Evolutionary conservation across 2,797 vertebrate genomes (phyloP).

Genomic region (Atherinosoma microstoma): DNA sequence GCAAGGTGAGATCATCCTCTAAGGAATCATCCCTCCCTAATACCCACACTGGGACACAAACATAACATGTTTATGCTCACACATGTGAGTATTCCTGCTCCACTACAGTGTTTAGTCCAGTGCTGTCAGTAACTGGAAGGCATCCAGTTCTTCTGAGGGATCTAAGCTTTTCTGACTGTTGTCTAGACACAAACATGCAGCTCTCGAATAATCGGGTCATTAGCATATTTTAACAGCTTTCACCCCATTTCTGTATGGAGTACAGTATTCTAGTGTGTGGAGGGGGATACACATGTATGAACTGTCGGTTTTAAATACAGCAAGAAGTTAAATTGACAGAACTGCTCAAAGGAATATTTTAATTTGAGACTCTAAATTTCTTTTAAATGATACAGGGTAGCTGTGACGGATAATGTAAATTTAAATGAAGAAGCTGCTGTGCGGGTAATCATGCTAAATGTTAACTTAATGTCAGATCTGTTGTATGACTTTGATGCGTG

Average conservation of each 20-base stretch:
- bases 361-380: neutral
- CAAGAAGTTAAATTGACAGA: slow-evolving; percentile 18
- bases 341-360: neutral
- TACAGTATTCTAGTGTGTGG: slow-evolving; percentile 24
- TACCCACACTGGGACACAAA: slow-evolving; percentile 54
- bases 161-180: slow-evolving; percentile 59
- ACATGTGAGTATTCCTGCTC: slow-evolving; percentile 10
- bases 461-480: slow-evolving; percentile 40
- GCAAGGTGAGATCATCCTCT: slow-evolving; percentile 65
- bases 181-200: slow-evolving; percentile 66
- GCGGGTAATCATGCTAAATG: slow-evolving; percentile 30
- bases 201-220: slow-evolving; percentile 75
- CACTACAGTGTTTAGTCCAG: slow-evolving; percentile 31
- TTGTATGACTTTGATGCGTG: slow-evolving; percentile 20
- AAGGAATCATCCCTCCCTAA: slow-evolving; percentile 59
- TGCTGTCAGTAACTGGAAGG: slow-evolving; percentile 68
- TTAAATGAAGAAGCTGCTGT: slow-evolving; percentile 10
- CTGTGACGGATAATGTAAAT: slow-evolving; percentile 32
- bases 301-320: slow-evolving; percentile 14
- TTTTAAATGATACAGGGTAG: neutral
- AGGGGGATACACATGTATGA: neutral
- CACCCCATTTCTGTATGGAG: slow-evolving; percentile 47
- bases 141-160: slow-evolving; percentile 64
- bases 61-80: slow-evolving; percentile 37
- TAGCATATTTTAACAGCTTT: slow-evolving; percentile 68